A percentile compares a stretch with the other conserved stretches of the same genome.
Evolutionary conservation across 2,113 vertebrate genomes (phyloP).

Genomic region (Leptodactylus fuscus): DNA sequence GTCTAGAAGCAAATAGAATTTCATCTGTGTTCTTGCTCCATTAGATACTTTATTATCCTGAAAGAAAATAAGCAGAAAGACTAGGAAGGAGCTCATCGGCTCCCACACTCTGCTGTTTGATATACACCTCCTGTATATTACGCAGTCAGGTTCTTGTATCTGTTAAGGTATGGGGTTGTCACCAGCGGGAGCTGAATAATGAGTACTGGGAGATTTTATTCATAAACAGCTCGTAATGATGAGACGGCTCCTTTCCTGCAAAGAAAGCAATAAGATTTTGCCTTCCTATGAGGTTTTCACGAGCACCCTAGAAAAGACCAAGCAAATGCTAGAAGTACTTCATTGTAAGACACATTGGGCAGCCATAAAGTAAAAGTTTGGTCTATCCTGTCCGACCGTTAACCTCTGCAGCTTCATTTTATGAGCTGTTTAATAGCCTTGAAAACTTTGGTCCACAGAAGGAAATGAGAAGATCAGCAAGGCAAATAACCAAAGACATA

Average conservation of each 20-base stretch:
- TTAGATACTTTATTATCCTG: constrained; percentile 52
- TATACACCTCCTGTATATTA: constrained; percentile 52
- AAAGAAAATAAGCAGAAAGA: constrained; percentile 53
- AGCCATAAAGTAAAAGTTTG: background rate
- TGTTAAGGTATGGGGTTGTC: constrained; percentile 36
- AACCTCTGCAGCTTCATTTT: constrained; percentile 41
- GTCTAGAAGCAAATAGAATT: constrained; percentile 49
- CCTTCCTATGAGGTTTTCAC: background rate
- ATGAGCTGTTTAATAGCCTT: constrained; percentile 39
- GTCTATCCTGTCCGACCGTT: constrained; percentile 2
- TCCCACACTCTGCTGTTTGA: constrained; percentile 30
- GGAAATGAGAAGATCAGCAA: constrained; percentile 37
- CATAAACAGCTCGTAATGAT: constrained; percentile 29
- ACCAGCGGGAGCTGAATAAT: constrained; percentile 51
- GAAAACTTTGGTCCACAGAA: constrained; percentile 3
- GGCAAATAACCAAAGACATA: constrained; percentile 5
- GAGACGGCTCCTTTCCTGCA: constrained; percentile 17
- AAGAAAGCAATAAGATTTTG: background rate
- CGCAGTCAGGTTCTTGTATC: constrained; percentile 30
- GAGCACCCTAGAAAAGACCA: background rate
- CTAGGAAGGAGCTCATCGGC: constrained; percentile 37
- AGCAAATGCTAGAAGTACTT: background rate
- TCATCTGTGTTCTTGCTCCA: constrained; percentile 49
- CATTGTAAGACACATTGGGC: no score
- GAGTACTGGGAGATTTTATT: constrained; percentile 33